A percentile compares a stretch with the other conserved stretches of the same genome.
Evolutionary conservation across 2,888 invertebrate species (phyloP).

Genomic region (Cryptophagus acutangulus): DNA sequence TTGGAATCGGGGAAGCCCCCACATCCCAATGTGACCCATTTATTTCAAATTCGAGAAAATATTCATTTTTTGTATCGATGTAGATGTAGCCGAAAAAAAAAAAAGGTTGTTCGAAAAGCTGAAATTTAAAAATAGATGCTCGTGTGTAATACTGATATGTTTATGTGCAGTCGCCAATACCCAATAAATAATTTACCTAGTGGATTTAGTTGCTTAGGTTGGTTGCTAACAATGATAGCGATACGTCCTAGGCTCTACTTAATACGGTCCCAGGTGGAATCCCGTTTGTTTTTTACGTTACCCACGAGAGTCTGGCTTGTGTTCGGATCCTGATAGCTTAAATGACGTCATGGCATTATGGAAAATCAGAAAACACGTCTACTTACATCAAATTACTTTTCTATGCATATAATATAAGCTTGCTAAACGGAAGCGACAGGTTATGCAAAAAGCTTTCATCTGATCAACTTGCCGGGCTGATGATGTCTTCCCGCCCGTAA

Average conservation of each 20-base stretch:
- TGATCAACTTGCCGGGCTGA: not conserved
- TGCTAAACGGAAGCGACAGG: conserved; percentile 11
- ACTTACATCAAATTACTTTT: conserved; percentile 14
- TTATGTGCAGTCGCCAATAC: too few species aligned
- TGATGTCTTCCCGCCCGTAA: not conserved
- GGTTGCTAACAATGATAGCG: conserved; percentile 14
- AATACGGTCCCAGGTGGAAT: conserved; percentile 14
- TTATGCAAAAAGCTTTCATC: conserved; percentile 3
- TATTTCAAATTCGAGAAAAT: too few species aligned
- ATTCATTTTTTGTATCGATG: too few species aligned
- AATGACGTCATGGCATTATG: conserved; percentile 10
- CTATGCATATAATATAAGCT: conserved; percentile 10
- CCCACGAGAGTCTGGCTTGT: conserved; percentile 16
- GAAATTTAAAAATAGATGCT: too few species aligned
- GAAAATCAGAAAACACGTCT: conserved; percentile 11
- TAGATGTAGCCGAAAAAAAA: too few species aligned
- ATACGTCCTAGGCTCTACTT: conserved; percentile 13
- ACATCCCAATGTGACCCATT: too few species aligned
- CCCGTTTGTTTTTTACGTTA: conserved; percentile 13
- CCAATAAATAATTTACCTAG: conserved; percentile 12
- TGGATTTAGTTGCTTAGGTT: conserved; percentile 5
- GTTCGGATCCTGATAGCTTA: conserved; percentile 11
- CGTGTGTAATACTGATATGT: too few species aligned
- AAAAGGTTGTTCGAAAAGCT: too few species aligned
- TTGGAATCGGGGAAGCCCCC: too few species aligned